Evolutionary conservation across 1,140 invertebrate genomes (phyloP).

Genomic region (Bradynema listronoti): DNA sequence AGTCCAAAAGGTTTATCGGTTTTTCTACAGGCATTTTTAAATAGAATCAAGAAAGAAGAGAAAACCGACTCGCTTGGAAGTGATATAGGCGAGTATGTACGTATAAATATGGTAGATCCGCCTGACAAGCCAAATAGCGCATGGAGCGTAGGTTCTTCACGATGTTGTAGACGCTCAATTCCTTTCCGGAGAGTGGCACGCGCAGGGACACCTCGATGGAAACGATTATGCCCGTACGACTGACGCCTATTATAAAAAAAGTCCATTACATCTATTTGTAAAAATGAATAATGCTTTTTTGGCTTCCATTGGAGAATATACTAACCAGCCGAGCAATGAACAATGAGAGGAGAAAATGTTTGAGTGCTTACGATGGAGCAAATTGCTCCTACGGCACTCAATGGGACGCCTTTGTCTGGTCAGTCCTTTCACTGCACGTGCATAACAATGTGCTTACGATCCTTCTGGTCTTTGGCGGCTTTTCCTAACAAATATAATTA

Average conservation of each 20-base stretch:
- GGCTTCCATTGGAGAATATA: background rate
- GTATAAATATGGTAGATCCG: constrained; percentile 46
- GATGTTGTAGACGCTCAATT: constrained; percentile 43
- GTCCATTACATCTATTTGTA: background rate
- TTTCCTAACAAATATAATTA: too few species aligned
- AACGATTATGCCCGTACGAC: constrained; percentile 44
- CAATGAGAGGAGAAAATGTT: constrained; percentile 37
- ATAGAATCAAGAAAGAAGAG: constrained; percentile 3
- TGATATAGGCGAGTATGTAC: constrained; percentile 38
- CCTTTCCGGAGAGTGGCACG: constrained; percentile 25
- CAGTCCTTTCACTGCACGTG: constrained; percentile 43
- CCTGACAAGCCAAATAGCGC: constrained; percentile 42
- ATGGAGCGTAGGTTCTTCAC: constrained; percentile 29
- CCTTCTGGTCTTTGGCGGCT: too few species aligned
- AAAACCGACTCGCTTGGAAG: constrained; percentile 38
- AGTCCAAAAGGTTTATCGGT: background rate
- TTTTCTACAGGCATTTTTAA: background rate
- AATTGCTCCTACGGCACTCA: constrained; percentile 30
- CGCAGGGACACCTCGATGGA: constrained; percentile 35
- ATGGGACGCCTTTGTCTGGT: constrained; percentile 44
- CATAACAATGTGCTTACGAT: constrained; percentile 32
- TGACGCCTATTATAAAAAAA: constrained; percentile 25
- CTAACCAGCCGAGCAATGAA: constrained; percentile 43
- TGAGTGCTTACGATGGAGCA: constrained; percentile 38
- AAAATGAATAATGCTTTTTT: background rate